phyloP scores from a whole-genome alignment of 2,888 invertebrate species.

The Euphydryas editha region DNA sequence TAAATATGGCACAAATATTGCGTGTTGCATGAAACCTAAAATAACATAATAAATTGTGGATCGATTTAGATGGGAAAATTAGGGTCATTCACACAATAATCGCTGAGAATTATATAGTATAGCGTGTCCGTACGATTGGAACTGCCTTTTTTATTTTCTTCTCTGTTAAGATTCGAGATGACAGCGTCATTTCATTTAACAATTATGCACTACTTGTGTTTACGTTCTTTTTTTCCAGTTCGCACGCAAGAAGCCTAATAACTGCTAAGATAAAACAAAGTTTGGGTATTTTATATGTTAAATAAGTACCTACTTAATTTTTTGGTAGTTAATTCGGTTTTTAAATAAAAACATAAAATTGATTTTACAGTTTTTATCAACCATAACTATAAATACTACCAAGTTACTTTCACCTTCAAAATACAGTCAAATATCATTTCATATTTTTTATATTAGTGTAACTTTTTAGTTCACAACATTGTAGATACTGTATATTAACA shows the following conservation, averaged over 20 bases:
- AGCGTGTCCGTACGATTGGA: constrained; percentile 21
- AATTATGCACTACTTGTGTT: constrained; percentile 13
- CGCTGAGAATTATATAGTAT: constrained; percentile 15
- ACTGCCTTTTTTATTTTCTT: constrained; percentile 18
- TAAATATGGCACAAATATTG: constrained; percentile 18
- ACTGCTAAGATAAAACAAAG: neutral
- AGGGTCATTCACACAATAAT: constrained; percentile 22
- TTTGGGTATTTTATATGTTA: neutral
- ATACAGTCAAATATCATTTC: no score
- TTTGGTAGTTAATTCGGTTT: no score
- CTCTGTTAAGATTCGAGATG: constrained; percentile 20
- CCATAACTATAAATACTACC: no score
- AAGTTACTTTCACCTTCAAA: no score
- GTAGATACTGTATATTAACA: no score
- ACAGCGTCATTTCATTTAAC: constrained; percentile 22
- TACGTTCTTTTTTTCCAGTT: constrained; percentile 10
- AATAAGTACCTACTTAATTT: neutral
- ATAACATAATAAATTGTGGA: constrained; percentile 11
- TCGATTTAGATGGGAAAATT: constrained; percentile 29
- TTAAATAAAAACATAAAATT: no score
- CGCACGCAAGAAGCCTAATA: constrained; percentile 1
- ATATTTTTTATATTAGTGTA: no score
- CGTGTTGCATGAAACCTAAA: constrained; percentile 34
- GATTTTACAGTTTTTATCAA: no score
- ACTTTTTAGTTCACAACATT: no score